Evolutionary conservation across 2,113 vertebrate species (phyloP).

Genomic region (Arvicanthis niloticus): DNA sequence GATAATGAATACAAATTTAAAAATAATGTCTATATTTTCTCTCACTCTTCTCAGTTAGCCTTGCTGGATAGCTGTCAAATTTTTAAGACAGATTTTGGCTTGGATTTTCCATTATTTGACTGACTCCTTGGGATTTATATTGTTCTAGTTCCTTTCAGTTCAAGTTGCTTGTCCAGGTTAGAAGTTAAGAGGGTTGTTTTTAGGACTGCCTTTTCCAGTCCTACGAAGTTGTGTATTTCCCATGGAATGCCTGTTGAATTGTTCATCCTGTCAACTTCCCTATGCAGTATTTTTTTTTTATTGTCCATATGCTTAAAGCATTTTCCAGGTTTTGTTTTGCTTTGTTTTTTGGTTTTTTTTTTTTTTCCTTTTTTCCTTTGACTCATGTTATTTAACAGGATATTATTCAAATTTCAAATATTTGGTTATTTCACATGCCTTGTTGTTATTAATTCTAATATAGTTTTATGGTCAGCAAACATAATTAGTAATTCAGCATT

Average conservation of each 20-base stretch:
- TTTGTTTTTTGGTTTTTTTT: too few species aligned
- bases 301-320: background rate
- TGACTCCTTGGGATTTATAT: background rate
- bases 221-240: background rate
- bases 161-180: background rate
- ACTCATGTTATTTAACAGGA: background rate
- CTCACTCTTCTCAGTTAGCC: background rate
- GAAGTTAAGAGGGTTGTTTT: background rate
- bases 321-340: background rate
- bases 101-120: background rate
- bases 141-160: background rate
- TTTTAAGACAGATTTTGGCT: background rate
- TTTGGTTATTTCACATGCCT: background rate
- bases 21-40: background rate
- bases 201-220: background rate
- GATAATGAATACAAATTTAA: background rate
- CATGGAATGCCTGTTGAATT: background rate
- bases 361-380: background rate
- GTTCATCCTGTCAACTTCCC: background rate
- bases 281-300: background rate
- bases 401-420: conserved; percentile 3
- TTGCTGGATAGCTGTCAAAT: background rate
- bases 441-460: background rate
- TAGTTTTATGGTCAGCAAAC: background rate
- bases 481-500: background rate